Evolutionary conservation across 2,888 invertebrate species (phyloP).

Genomic region (Drosophila eohydei): DNA sequence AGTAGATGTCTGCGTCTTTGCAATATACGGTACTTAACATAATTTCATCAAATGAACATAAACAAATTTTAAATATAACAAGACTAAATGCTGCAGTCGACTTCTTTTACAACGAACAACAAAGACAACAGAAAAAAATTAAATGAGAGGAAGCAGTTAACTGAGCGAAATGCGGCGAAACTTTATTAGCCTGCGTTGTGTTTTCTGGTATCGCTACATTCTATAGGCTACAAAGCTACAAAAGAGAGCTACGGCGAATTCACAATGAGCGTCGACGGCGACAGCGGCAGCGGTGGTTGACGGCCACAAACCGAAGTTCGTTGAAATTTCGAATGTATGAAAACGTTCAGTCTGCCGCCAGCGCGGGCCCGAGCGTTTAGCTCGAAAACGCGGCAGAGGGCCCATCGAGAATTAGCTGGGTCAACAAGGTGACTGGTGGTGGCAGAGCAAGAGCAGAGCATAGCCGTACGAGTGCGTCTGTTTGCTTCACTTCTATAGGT

Average conservation of each 20-base stretch:
- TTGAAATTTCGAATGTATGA: slow-evolving; percentile 75
- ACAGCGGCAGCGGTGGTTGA: slow-evolving; percentile 55
- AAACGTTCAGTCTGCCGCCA: slow-evolving; percentile 78
- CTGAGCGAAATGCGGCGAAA: slow-evolving; percentile 38
- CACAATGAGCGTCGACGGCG: slow-evolving; percentile 47
- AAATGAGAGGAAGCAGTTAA: slow-evolving; percentile 23
- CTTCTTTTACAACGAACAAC: slow-evolving; percentile 33
- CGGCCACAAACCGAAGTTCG: slow-evolving; percentile 71
- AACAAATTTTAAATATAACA: slow-evolving; percentile 23
- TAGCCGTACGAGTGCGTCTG: slow-evolving; percentile 17
- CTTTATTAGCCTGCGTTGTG: slow-evolving; percentile 15
- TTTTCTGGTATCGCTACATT: slow-evolving; percentile 1
- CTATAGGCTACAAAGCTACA: slow-evolving; percentile 49
- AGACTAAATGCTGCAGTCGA: slow-evolving; percentile 34
- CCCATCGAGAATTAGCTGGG: slow-evolving; percentile 62
- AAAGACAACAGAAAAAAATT: slow-evolving; percentile 22
- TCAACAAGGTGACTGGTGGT: slow-evolving; percentile 41
- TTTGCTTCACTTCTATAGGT: slow-evolving; percentile 8
- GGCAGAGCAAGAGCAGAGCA: slow-evolving; percentile 34
- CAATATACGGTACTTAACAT: slow-evolving; percentile 15
- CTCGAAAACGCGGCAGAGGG: slow-evolving; percentile 70
- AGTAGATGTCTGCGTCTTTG: slow-evolving; percentile 6
- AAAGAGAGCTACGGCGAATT: slow-evolving; percentile 58
- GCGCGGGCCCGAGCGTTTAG: slow-evolving; percentile 74
- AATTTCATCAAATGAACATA: slow-evolving; percentile 30